phyloP scores from a whole-genome alignment of 2,797 vertebrate genomes.

The Clarias fuscus region DNA sequence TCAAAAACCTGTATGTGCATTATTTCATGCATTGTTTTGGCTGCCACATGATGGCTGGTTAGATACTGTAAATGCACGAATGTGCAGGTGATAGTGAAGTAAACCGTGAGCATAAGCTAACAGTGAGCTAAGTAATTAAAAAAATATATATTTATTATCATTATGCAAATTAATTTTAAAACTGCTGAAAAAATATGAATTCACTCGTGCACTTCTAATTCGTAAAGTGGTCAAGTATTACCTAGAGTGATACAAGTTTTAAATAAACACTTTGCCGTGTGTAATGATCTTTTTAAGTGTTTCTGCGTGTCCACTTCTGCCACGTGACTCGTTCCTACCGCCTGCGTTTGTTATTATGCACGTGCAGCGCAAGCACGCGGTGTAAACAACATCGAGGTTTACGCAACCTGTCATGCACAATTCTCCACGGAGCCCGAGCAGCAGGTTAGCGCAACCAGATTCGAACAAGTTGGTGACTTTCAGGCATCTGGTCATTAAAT shows the following conservation, averaged over 20 bases:
- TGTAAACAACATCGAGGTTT: constrained; percentile 16
- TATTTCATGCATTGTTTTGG: neutral
- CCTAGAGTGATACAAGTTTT: neutral
- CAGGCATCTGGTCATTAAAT: too few species aligned
- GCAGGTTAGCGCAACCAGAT: neutral
- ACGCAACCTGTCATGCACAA: neutral
- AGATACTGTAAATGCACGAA: neutral
- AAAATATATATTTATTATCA: too few species aligned
- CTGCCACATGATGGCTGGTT: neutral
- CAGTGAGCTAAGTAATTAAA: too few species aligned
- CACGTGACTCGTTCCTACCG: neutral
- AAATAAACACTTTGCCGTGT: neutral
- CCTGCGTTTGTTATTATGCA: constrained; percentile 22
- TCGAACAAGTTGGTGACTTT: neutral
- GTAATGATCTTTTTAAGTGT: neutral
- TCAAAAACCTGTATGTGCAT: neutral
- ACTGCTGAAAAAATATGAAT: too few species aligned
- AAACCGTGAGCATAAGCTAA: neutral
- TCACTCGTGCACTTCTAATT: neutral
- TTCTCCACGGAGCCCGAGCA: neutral
- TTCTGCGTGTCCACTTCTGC: neutral
- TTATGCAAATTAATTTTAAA: neutral
- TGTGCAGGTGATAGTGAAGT: neutral
- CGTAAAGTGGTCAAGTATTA: neutral
- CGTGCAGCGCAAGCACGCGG: constrained; percentile 23